Percentiles rank a stretch among this genome's conserved stretches.
phyloP scores from a whole-genome alignment of 2,888 invertebrate genomes.

The Lasius platythorax region DNA sequence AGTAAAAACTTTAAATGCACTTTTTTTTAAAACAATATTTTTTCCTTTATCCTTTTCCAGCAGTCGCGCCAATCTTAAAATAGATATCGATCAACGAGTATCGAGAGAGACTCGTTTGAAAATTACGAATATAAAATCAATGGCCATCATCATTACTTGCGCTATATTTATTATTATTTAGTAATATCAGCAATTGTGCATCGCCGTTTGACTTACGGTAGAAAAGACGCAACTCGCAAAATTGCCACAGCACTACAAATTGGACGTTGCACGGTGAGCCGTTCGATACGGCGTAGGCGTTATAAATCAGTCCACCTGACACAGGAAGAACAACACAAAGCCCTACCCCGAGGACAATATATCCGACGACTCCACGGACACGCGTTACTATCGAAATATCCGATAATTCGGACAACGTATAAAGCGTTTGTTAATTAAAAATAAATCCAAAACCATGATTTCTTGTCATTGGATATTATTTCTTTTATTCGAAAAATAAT shows the following conservation, averaged over 20 bases:
- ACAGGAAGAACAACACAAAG: slow-evolving; percentile 49
- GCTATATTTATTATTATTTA: neutral
- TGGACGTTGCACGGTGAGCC: slow-evolving; percentile 28
- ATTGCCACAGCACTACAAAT: slow-evolving; percentile 50
- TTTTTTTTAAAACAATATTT: neutral
- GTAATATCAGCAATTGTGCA: neutral
- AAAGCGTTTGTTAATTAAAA: slow-evolving; percentile 17
- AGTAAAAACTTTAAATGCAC: neutral
- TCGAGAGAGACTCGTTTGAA: neutral
- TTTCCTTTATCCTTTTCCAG: neutral
- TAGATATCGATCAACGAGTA: neutral
- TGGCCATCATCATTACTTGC: neutral
- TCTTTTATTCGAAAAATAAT: neutral
- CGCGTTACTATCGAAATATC: slow-evolving; percentile 18
- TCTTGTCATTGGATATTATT: neutral
- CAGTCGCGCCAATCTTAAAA: neutral
- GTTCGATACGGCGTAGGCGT: slow-evolving; percentile 42
- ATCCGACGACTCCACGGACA: neutral
- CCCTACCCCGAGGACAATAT: slow-evolving; percentile 39
- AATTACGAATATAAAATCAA: neutral
- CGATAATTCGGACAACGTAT: slow-evolving; percentile 47
- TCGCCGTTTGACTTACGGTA: neutral
- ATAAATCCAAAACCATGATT: neutral
- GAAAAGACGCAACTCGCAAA: slow-evolving; percentile 29
- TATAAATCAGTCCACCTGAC: slow-evolving; percentile 54